A percentile compares a stretch with the other conserved stretches of the same genome.
Evolutionary conservation across 2,797 vertebrate species (phyloP).

Genomic region (Argentina silus): DNA sequence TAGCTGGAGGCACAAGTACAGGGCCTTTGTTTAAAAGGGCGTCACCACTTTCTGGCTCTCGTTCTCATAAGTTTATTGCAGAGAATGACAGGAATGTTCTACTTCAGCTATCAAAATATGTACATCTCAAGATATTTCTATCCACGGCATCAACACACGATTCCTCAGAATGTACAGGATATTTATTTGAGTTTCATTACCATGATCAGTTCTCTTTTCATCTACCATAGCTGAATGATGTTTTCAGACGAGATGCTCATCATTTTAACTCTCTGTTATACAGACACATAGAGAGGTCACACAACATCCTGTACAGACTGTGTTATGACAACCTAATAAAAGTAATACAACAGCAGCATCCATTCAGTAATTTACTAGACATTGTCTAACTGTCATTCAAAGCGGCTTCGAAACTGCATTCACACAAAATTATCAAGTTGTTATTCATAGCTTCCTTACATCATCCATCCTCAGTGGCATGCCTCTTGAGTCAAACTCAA

Average conservation of each 20-base stretch:
- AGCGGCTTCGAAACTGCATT: background rate
- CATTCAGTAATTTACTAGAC: background rate
- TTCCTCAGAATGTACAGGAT: background rate
- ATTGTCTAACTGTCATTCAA: background rate
- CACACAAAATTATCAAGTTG: background rate
- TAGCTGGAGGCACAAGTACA: conserved; percentile 13
- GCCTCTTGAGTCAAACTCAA: conserved; percentile 38
- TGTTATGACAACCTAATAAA: background rate
- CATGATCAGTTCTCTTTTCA: background rate
- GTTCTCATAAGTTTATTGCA: conserved; percentile 41
- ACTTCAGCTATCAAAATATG: conserved; percentile 74
- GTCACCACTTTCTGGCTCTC: conserved; percentile 27
- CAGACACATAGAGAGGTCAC: background rate
- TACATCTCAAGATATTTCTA: conserved; percentile 61
- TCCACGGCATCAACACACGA: conserved; percentile 30
- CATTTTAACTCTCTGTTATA: background rate
- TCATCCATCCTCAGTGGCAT: background rate
- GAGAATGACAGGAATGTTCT: conserved; percentile 77
- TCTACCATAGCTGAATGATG: background rate
- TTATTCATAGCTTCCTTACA: background rate
- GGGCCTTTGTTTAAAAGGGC: conserved; percentile 28
- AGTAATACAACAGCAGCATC: background rate
- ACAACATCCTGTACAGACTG: background rate
- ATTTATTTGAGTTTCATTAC: background rate
- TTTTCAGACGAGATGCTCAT: background rate